Evolutionary conservation across 2,888 invertebrate species (phyloP).

Genomic region (Minunthozetes semirufus): DNA sequence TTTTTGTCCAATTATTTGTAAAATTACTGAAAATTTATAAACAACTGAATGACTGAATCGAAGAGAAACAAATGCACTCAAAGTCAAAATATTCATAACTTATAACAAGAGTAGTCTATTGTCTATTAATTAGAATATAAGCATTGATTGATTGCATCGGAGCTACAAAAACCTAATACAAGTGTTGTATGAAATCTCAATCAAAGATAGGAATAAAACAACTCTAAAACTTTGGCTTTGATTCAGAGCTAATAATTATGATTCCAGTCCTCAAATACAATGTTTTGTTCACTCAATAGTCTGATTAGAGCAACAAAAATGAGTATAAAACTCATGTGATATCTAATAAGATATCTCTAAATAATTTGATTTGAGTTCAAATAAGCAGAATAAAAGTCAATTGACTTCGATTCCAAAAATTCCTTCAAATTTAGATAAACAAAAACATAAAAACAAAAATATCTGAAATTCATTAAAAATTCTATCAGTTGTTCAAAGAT

Average conservation of each 20-base stretch:
- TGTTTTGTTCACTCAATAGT: background rate
- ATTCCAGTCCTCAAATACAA: too few species aligned
- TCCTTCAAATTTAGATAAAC: background rate
- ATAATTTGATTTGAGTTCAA: background rate
- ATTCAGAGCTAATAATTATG: too few species aligned
- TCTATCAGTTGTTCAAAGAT: background rate
- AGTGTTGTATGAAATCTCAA: background rate
- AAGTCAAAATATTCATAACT: too few species aligned
- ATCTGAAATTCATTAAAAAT: background rate
- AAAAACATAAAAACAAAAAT: background rate
- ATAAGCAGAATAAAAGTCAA: background rate
- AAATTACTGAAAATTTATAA: too few species aligned
- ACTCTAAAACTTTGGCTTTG: background rate
- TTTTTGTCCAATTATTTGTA: too few species aligned
- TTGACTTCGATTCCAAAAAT: background rate
- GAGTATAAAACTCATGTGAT: background rate
- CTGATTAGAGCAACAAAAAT: background rate
- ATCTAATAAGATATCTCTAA: background rate
- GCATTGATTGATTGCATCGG: background rate
- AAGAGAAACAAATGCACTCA: too few species aligned
- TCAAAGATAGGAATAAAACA: background rate
- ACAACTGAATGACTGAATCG: too few species aligned
- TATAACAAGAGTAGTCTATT: too few species aligned
- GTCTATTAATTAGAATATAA: background rate
- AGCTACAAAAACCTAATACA: background rate